Conservation (phyloP, 2,888 invertebrate species). For the Allophyes oxyacanthae region DNA sequence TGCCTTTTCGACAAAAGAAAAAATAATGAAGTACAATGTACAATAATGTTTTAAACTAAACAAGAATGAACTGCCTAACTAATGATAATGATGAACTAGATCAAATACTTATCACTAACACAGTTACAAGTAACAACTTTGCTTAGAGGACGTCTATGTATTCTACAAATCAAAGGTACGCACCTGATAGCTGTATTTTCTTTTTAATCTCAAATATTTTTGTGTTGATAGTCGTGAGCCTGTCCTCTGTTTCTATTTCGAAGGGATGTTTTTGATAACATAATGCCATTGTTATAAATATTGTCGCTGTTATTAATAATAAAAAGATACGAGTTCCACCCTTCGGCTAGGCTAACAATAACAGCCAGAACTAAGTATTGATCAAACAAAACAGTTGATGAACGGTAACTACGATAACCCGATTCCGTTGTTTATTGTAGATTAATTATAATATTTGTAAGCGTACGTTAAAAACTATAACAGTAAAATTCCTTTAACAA, state of each 20-base stretch:
- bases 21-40: too few relatives aligned
- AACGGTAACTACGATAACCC: not conserved
- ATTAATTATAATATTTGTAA: not conserved
- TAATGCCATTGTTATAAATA: constrained; percentile 65
- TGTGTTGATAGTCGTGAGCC: constrained; percentile 91
- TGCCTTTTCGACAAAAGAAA: too few relatives aligned
- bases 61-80: too few relatives aligned
- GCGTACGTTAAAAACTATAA: not conserved
- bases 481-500: not conserved
- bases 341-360: constrained; percentile 17
- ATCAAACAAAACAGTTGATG: constrained; percentile 25
- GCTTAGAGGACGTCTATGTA: not conserved
- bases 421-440: not conserved
- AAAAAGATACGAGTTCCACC: constrained; percentile 33
- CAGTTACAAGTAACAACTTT: not conserved
- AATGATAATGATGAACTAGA: too few relatives aligned
- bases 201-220: constrained; percentile 96
- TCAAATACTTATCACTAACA: too few relatives aligned
- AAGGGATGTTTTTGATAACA: constrained; percentile 88
- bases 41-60: too few relatives aligned
- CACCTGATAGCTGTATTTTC: constrained; percentile 95
- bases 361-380: constrained; percentile 22
- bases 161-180: constrained; percentile 51
- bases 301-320: constrained; percentile 40
- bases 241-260: constrained; percentile 86